phyloP scores from a whole-genome alignment of 2,113 vertebrate genomes.

The Ictalurus punctatus region DNA sequence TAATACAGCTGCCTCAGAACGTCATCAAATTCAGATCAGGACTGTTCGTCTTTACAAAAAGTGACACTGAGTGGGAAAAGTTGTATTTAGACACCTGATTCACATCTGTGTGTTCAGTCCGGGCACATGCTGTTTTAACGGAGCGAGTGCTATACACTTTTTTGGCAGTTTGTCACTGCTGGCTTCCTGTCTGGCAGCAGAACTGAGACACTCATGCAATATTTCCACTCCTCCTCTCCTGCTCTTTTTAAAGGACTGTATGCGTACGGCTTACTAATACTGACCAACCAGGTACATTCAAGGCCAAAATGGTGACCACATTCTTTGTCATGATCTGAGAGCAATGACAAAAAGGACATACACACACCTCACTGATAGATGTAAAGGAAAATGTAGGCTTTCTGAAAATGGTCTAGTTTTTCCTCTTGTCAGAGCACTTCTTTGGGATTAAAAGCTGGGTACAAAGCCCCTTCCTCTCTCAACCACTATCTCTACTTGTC shows the following conservation, averaged over 20 bases:
- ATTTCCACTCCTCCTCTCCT: conserved; percentile 28
- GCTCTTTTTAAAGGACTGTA: background rate
- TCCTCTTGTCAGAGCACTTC: conserved; percentile 2
- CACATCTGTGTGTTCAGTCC: conserved; percentile 6
- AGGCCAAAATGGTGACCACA: background rate
- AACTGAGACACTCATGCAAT: conserved; percentile 35
- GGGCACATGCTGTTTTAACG: conserved; percentile 13
- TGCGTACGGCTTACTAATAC: conserved; percentile 25
- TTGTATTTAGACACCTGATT: conserved; percentile 23
- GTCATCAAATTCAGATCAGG: background rate
- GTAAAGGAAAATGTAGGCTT: background rate
- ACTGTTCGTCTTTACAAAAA: background rate
- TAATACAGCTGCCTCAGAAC: conserved; percentile 14
- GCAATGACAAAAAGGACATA: background rate
- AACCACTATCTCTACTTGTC: conserved; percentile 37
- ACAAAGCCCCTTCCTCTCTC: conserved; percentile 21
- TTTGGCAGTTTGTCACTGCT: conserved; percentile 27
- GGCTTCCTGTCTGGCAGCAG: conserved; percentile 45
- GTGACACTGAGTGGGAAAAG: background rate
- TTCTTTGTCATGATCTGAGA: conserved; percentile 22
- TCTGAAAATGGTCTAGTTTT: conserved; percentile 26
- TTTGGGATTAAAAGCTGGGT: conserved; percentile 33
- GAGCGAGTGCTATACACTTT: conserved; percentile 11
- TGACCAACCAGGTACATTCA: conserved; percentile 29
- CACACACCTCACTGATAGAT: background rate